Conservation (phyloP, 2,888 invertebrate genomes). For the Conus canariensis region DNA sequence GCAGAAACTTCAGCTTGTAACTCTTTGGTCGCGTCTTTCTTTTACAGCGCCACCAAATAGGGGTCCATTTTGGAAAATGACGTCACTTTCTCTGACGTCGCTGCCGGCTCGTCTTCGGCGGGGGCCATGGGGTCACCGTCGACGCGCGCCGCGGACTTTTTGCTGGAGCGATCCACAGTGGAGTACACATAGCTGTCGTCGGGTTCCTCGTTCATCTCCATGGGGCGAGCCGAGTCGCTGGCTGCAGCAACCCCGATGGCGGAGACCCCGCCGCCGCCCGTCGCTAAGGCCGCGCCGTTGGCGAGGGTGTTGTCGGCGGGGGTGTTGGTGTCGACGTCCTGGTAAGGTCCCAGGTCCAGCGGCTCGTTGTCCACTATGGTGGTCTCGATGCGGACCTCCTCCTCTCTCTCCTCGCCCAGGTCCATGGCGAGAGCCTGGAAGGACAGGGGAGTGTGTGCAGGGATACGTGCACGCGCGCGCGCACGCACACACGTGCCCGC, state of each 20-base stretch:
- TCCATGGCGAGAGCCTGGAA: slow-evolving; percentile 41
- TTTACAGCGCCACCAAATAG: slow-evolving; percentile 29
- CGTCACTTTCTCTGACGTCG: slow-evolving; percentile 32
- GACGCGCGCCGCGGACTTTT: neutral
- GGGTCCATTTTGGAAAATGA: slow-evolving; percentile 34
- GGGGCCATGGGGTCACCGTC: too few species aligned
- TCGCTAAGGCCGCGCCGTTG: neutral
- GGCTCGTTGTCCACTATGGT: slow-evolving; percentile 51
- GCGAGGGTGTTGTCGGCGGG: neutral
- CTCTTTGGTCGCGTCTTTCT: too few species aligned
- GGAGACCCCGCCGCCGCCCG: too few species aligned
- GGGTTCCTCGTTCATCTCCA: neutral
- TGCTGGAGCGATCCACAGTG: neutral
- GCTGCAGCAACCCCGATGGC: too few species aligned
- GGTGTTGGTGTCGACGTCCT: neutral
- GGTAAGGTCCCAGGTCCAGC: slow-evolving; percentile 42
- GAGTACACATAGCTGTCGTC: slow-evolving; percentile 16
- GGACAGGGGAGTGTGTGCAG: neutral
- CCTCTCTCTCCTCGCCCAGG: slow-evolving; percentile 46
- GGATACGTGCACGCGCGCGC: neutral
- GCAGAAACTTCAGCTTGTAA: too few species aligned
- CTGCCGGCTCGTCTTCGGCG: neutral
- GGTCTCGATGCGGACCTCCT: slow-evolving; percentile 50
- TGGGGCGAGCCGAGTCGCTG: neutral
- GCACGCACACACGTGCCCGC: neutral